Evolutionary conservation across 1,140 invertebrate species (phyloP).

Genomic region (Eufriesea mexicana): DNA sequence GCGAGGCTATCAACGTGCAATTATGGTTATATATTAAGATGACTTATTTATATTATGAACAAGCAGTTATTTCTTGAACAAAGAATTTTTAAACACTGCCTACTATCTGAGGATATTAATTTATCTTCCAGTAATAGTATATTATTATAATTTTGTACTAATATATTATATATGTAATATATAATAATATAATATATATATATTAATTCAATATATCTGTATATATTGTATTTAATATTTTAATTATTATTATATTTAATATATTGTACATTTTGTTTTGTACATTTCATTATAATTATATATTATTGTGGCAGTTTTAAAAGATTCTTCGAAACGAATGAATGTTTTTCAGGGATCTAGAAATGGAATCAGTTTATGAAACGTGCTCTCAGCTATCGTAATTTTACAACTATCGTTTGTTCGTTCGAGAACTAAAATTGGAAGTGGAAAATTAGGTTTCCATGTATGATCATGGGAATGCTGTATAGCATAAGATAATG

Average conservation of each 20-base stretch:
- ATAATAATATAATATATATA: too few relatives aligned
- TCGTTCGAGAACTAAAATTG: slow-evolving; percentile 11
- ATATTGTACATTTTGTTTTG: too few relatives aligned
- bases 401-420: too few relatives aligned
- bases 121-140: background rate
- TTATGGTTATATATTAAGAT: background rate
- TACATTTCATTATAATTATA: too few relatives aligned
- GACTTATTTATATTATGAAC: background rate
- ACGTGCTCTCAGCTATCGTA: too few relatives aligned
- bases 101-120: background rate
- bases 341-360: background rate
- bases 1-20: background rate
- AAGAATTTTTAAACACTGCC: background rate
- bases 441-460: slow-evolving; percentile 3
- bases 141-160: background rate
- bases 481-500: background rate
- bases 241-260: too few relatives aligned
- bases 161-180: too few relatives aligned
- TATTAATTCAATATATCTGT: too few relatives aligned
- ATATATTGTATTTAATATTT: too few relatives aligned
- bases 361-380: background rate
- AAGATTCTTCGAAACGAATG: background rate
- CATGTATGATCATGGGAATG: slow-evolving; percentile 8
- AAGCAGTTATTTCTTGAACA: background rate
- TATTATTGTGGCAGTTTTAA: too few relatives aligned